Evolutionary conservation across 35 echinoderm and acorn worm species (phyloP), one percentile per base, ranked within the genome.

Genomic region (Patiria miniata): DNA sequence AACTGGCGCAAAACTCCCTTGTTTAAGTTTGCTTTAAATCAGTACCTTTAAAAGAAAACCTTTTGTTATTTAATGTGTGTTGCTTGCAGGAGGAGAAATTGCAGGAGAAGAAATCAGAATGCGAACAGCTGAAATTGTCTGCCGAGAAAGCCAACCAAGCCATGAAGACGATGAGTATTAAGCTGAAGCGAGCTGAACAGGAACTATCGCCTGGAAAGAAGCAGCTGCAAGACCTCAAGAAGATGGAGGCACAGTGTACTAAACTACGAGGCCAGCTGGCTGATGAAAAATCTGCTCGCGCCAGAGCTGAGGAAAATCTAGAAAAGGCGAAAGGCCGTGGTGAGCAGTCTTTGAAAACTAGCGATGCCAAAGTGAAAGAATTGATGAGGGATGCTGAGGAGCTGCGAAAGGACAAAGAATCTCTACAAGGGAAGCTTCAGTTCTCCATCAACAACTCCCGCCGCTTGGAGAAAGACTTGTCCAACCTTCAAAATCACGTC

Each of bases 361-460:
- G 37, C 19, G 39, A 33, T 37, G 84, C 69, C 33, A 87, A 53
- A 44, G 9, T 89, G 14, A 57, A 89, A 33, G 38, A 65, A 47
- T 8, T 93, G 54, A 30, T 85, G 36, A 89, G 84, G 39, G 40
- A 93, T 53, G 50, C 58, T 17, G 51, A 54, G 37, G 79, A 89
- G 54, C 80, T 93, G 73, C 39, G 77, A 38, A 83, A 89, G 79
- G 92, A 93, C 77, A 93, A 89, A 77, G 87, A 89, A 29, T 85
- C 86, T 0, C 82, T 89, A 3, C 60, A 85, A 15, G 87, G 76
- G 28, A 93, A 93, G 55, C 82, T 93, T 7, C 81, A 89, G 73
- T 53, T 93, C 17, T 89, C 87, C 51, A 80, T 93, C 81, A 93
- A 80, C 86, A 93, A 93, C 59, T 89, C 87, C 5, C 81, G 87